Evolutionary conservation across 2,797 vertebrate genomes (phyloP).

Genomic region (Tenualosa ilisha): DNA sequence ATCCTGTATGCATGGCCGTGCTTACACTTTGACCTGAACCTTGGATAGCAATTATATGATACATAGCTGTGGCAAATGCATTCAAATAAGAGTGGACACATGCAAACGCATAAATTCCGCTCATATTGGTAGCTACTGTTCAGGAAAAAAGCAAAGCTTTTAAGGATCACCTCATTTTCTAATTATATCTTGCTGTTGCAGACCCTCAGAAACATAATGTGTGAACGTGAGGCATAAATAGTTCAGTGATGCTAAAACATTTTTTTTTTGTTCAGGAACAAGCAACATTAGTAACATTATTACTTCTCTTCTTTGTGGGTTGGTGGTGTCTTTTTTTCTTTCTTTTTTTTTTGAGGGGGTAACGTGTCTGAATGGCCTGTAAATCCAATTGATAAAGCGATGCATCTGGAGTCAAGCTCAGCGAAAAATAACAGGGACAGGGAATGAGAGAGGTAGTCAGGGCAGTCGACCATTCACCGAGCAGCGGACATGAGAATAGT

Average conservation of each 20-base stretch:
- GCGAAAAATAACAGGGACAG: conserved; percentile 38
- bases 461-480: conserved; percentile 43
- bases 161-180: conserved; percentile 2
- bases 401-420: conserved; percentile 38
- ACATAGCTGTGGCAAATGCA: conserved; percentile 21
- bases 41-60: conserved; percentile 3
- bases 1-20: neutral
- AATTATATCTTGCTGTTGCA: conserved; percentile 11
- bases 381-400: conserved; percentile 50
- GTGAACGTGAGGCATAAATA: neutral
- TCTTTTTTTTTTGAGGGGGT: neutral
- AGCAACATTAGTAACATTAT: neutral
- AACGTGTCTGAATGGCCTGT: conserved; percentile 38
- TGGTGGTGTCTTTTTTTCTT: neutral
- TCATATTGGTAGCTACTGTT: neutral
- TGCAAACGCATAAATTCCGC: conserved; percentile 2
- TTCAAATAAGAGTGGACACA: neutral
- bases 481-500: conserved; percentile 24
- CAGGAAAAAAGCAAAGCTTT: neutral
- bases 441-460: conserved; percentile 39
- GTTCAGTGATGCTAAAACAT: neutral
- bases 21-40: conserved; percentile 1
- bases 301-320: neutral
- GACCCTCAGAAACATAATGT: neutral
- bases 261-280: conserved; percentile 3